A percentile compares a stretch with the other conserved stretches of the same genome.
Conservation (phyloP, 2,888 invertebrate genomes). For the Eurytoma californica region DNA sequence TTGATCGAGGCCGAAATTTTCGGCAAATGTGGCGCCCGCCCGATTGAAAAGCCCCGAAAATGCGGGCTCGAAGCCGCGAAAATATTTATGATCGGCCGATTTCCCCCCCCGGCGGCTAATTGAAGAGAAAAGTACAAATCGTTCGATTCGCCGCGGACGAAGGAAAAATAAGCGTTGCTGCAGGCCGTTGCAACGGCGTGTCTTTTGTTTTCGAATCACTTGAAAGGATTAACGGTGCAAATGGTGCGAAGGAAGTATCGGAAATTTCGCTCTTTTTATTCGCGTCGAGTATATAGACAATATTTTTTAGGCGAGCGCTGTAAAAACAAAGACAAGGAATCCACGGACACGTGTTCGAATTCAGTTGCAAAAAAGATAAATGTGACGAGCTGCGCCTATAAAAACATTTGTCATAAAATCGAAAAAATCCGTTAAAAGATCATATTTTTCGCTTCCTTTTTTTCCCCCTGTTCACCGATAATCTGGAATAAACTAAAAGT, state of each 20-base stretch:
- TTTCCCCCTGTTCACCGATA: slow-evolving; percentile 36
- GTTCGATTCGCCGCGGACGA: no score
- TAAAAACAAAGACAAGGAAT: slow-evolving; percentile 13
- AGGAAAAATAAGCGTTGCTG: no score
- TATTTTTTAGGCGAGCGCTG: no score
- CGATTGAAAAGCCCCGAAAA: no score
- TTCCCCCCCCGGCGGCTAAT: no score
- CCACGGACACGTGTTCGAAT: slow-evolving; percentile 7
- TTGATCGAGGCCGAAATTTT: not conserved
- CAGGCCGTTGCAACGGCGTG: no score
- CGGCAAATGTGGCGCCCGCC: not conserved
- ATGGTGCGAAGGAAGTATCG: not conserved
- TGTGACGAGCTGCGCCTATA: slow-evolving; percentile 18
- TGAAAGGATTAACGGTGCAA: no score
- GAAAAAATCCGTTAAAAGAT: slow-evolving; percentile 36
- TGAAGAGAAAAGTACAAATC: no score
- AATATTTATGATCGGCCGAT: no score
- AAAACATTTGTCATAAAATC: slow-evolving; percentile 32
- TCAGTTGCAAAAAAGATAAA: slow-evolving; percentile 17
- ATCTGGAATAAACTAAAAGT: slow-evolving; percentile 50
- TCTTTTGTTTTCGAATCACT: no score
- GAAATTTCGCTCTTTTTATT: no score
- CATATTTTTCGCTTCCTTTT: slow-evolving; percentile 13
- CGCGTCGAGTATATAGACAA: no score
- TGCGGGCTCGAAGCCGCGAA: not conserved